Percentiles rank a stretch among this genome's conserved stretches.
Evolutionary conservation across 2,888 invertebrate species (phyloP).

Genomic region (Hanleya hanleyi): DNA sequence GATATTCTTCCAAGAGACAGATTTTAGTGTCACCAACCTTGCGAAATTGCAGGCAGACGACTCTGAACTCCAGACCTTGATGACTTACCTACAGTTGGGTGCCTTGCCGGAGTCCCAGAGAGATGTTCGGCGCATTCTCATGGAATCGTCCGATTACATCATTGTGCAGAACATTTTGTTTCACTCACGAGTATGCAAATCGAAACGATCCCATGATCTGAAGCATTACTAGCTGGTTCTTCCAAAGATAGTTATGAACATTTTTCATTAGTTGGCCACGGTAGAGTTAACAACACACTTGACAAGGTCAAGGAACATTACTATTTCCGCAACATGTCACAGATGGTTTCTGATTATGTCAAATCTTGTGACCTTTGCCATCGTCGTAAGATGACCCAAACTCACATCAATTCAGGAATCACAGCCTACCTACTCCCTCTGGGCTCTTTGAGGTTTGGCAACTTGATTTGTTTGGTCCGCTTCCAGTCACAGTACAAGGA

Average conservation of each 20-base stretch:
- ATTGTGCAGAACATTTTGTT: constrained; percentile 7
- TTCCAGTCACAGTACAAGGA: not conserved
- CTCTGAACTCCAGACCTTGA: constrained; percentile 12
- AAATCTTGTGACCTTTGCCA: constrained; percentile 14
- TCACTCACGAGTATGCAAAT: constrained; percentile 17
- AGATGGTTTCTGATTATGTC: constrained; percentile 6
- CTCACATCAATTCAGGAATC: not conserved
- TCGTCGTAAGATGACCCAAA: not conserved
- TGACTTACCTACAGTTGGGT: constrained; percentile 15
- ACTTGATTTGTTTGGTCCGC: not conserved
- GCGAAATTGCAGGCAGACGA: constrained; percentile 21
- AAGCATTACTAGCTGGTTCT: constrained; percentile 19
- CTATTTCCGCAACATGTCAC: not conserved
- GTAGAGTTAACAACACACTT: constrained; percentile 12
- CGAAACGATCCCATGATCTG: constrained; percentile 9
- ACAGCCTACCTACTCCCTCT: not conserved
- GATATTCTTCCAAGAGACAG: not conserved
- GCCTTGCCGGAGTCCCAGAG: constrained; percentile 31
- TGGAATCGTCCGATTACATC: constrained; percentile 6
- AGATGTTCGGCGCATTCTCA: constrained; percentile 17
- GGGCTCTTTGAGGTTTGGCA: not conserved
- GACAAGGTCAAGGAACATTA: constrained; percentile 15
- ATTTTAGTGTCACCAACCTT: constrained; percentile 13
- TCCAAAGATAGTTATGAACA: not conserved
- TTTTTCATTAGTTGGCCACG: constrained; percentile 16